A percentile compares a stretch with the other conserved stretches of the same genome.
Conservation (phyloP, 2,797 vertebrate species). For the Sebastes trivittatus region DNA sequence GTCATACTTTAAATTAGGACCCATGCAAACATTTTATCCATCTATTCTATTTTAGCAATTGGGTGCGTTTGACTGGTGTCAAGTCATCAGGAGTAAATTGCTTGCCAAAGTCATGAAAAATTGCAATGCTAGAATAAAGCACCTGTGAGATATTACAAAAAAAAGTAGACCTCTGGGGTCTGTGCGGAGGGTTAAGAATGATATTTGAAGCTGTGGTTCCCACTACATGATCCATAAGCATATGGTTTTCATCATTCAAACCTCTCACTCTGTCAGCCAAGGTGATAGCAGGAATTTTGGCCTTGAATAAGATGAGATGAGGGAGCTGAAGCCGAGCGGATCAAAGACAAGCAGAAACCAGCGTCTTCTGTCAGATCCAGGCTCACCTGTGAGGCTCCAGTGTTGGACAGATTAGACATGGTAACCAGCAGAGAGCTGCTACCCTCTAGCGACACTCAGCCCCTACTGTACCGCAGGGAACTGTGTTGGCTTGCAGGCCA, state of each 20-base stretch:
- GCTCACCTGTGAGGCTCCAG: background rate
- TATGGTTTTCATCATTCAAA: background rate
- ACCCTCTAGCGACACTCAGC: slow-evolving; percentile 62
- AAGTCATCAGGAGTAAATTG: too few species aligned
- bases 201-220: background rate
- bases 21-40: too few species aligned
- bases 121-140: too few species aligned
- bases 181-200: background rate
- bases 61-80: too few species aligned
- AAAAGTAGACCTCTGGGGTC: too few species aligned
- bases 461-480: background rate
- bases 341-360: slow-evolving; percentile 10
- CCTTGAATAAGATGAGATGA: background rate
- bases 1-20: too few species aligned
- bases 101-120: too few species aligned
- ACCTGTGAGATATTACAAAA: too few species aligned
- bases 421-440: slow-evolving; percentile 39
- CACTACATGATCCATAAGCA: background rate
- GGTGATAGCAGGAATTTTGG: background rate
- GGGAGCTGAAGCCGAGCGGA: background rate
- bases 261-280: background rate
- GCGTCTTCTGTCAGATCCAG: slow-evolving; percentile 15
- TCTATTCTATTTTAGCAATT: too few species aligned
- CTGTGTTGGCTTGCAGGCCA: background rate
- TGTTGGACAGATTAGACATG: background rate